A percentile compares a stretch with the other conserved stretches of the same genome.
phyloP scores from a whole-genome alignment of 2,888 invertebrate species.

The Acanthosepion lycidas region DNA sequence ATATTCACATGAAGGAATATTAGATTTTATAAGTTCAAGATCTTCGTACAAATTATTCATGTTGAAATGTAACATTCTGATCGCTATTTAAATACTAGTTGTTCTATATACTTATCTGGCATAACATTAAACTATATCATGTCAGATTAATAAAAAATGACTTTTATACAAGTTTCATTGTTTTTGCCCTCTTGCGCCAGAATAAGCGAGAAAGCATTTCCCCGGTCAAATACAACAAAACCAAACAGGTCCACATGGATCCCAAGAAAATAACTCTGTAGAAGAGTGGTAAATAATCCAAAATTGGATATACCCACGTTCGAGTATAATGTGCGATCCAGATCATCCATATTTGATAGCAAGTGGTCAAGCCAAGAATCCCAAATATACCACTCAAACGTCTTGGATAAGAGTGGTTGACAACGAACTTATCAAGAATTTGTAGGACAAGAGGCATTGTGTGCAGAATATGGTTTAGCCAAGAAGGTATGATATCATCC shows the following conservation, averaged over 20 bases:
- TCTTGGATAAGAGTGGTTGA: constrained; percentile 15
- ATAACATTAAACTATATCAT: neutral
- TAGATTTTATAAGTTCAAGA: neutral
- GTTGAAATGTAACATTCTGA: no score
- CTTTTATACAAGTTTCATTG: constrained; percentile 18
- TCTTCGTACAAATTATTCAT: neutral
- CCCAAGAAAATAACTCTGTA: constrained; percentile 84
- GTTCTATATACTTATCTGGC: neutral
- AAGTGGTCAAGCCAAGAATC: constrained; percentile 12
- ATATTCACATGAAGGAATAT: neutral
- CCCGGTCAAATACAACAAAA: constrained; percentile 67
- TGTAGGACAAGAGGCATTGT: neutral
- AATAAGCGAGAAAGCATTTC: constrained; percentile 64
- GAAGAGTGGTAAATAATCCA: constrained; percentile 85
- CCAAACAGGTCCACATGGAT: constrained; percentile 61
- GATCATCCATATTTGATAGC: constrained; percentile 61
- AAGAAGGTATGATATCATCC: constrained; percentile 40
- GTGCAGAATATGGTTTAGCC: constrained; percentile 41
- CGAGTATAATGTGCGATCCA: constrained; percentile 76
- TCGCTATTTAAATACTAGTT: neutral
- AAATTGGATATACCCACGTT: constrained; percentile 93
- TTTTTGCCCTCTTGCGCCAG: constrained; percentile 53
- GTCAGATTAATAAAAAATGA: neutral
- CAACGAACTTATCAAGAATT: neutral
- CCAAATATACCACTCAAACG: neutral